phyloP scores from a whole-genome alignment of 2,797 vertebrate genomes.

The Gallirallus australis region DNA sequence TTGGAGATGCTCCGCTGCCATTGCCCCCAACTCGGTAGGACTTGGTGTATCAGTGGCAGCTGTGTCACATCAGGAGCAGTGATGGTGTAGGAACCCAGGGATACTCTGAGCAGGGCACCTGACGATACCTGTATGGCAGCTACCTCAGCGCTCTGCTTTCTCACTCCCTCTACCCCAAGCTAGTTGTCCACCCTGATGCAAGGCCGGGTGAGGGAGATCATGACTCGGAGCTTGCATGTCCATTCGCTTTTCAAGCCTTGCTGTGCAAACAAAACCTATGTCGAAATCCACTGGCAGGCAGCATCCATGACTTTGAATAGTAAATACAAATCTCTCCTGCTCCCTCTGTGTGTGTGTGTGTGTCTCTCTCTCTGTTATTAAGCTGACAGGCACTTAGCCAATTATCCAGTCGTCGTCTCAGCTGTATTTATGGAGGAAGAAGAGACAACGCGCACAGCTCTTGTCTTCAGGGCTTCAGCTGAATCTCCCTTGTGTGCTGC shows the following conservation, averaged over 20 bases:
- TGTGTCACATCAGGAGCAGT: not conserved
- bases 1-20: not conserved
- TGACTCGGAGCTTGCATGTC: not conserved
- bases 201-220: not conserved
- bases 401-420: constrained; percentile 67
- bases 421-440: constrained; percentile 70
- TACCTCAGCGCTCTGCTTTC: not conserved
- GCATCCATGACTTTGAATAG: constrained; percentile 57
- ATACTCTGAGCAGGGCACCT: not conserved
- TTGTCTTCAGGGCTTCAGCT: constrained; percentile 65
- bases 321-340: constrained; percentile 53
- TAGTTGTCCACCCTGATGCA: not conserved
- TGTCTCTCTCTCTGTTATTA: constrained; percentile 51
- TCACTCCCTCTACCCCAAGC: not conserved
- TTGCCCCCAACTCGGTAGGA: not conserved
- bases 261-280: constrained; percentile 28
- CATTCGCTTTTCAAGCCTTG: not conserved
- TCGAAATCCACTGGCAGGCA: constrained; percentile 58
- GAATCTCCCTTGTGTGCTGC: constrained; percentile 45
- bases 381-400: constrained; percentile 72
- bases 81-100: not conserved
- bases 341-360: not conserved
- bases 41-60: not conserved
- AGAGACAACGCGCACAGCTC: constrained; percentile 30
- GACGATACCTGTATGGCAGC: not conserved